Evolutionary conservation across 2,113 vertebrate genomes (phyloP), one percentile per base, ranked within the genome.

Genomic region (Sisor rabdophorus): DNA sequence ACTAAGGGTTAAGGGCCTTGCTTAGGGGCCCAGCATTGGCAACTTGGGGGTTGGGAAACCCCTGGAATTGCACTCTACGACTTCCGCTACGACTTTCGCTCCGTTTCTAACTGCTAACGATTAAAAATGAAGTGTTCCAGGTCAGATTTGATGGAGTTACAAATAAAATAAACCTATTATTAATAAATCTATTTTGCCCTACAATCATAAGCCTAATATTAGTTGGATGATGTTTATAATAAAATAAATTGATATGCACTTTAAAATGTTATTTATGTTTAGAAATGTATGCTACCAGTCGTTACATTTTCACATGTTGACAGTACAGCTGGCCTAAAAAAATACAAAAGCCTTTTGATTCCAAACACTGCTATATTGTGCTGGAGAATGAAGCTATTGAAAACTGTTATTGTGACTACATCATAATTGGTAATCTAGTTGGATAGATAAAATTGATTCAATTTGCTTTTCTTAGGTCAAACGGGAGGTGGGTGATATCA

Each of bases 401-500:
- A 75, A 30, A 26, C 63, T 36, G 3, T 36, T 3, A 36, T 4
- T 36, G 32, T 36, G 32, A 67, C 24, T 28, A 30, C 26, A 8
- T 15, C 22, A 69, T n/a, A 15, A 52, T 73, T 24, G 26, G 36
- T 30, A 36, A 44, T 77, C 65, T n/a, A 52, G 13, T 56, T 19
- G 17, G 26, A 70, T 48, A 13, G 7, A 47, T 24, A 77, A 78
- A 59, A 36, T 30, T 55, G 36, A 78, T 53, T 20, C 22, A 55
- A 13, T 64, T 73, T 24, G n/a, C 17, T 59, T 55, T n/a, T 77
- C 15, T 10, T 80, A 98, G 96, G 97, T 99, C 40, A 97, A 95
- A 85, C 90, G 91, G 59, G 96, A 99, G 87, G 95, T 96, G 40
- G 96, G 96, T 0, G 94, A 98, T 5, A 86, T 99, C 78, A 93